These are phyloP conservation scores for Geodia barretti DNA, from an alignment of 37 sponge, comb jelly and placozoan species.

Conservation along the genomic window DNA sequence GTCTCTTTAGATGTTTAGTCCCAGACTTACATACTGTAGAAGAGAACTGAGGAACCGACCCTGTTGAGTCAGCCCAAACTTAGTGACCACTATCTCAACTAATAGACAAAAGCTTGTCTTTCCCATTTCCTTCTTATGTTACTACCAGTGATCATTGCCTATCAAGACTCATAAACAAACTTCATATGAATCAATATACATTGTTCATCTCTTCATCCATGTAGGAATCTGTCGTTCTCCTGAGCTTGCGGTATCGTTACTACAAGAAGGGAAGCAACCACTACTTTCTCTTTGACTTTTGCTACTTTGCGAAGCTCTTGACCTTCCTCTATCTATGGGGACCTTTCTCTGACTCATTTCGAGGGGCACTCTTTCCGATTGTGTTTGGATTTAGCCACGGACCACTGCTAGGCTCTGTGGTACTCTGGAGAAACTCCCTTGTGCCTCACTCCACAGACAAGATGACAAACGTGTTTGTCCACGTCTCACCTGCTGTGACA, in stretches of 20 bases:
- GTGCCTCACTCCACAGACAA: slow-evolving; percentile 70
- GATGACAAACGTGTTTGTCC: slow-evolving; percentile 72
- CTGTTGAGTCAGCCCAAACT: too few relatives aligned
- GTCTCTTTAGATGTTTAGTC: too few relatives aligned
- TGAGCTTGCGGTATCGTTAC: slow-evolving; percentile 42
- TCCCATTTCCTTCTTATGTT: too few relatives aligned
- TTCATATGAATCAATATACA: too few relatives aligned
- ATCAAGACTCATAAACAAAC: too few relatives aligned
- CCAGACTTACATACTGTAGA: too few relatives aligned
- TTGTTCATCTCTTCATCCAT: too few relatives aligned
- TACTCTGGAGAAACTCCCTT: slow-evolving; percentile 67
- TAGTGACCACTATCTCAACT: too few relatives aligned
- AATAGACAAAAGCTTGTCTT: too few relatives aligned
- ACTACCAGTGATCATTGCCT: too few relatives aligned
- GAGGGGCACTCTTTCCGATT: slow-evolving; percentile 25
- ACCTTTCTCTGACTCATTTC: neutral
- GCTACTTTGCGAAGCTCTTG: slow-evolving; percentile 68
- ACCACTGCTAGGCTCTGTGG: slow-evolving; percentile 38
- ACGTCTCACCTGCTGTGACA: slow-evolving; percentile 55
- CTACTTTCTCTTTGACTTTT: slow-evolving; percentile 73
- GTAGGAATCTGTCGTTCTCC: slow-evolving; percentile 42
- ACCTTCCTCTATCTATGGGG: slow-evolving; percentile 53
- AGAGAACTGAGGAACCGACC: too few relatives aligned
- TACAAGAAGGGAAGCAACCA: slow-evolving; percentile 46
- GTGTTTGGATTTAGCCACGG: slow-evolving; percentile 50